Evolutionary conservation across 2,797 vertebrate species (phyloP).

Genomic region (Carduelis carduelis): DNA sequence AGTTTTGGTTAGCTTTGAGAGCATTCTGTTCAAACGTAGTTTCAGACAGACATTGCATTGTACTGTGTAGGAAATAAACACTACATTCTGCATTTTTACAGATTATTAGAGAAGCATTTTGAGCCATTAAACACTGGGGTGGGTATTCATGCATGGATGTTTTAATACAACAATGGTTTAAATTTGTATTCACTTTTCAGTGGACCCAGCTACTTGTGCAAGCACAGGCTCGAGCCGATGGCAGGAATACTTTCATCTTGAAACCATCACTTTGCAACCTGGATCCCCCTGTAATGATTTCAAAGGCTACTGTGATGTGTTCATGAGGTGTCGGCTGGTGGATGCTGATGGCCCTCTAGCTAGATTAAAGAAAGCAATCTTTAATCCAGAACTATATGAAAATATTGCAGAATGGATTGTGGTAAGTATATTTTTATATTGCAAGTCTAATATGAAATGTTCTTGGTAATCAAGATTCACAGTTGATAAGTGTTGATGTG

Average conservation of each 20-base stretch:
- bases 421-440: constrained; percentile 77
- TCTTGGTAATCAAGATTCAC: background rate
- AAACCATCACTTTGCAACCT: constrained; percentile 87
- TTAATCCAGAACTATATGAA: constrained; percentile 92
- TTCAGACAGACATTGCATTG: background rate
- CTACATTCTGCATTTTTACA: background rate
- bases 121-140: background rate
- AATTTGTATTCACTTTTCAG: constrained; percentile 69
- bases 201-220: constrained; percentile 83
- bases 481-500: background rate
- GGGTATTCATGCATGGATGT: fast-evolving
- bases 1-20: background rate
- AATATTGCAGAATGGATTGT: constrained; percentile 97
- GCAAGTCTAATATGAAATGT: background rate
- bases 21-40: fast-evolving
- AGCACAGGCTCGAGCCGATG: constrained; percentile 87
- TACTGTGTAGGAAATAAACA: background rate
- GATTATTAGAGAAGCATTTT: background rate
- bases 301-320: constrained; percentile 96
- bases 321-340: constrained; percentile 92
- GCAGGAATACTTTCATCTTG: constrained; percentile 76
- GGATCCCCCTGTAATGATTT: constrained; percentile 97
- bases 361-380: constrained; percentile 95
- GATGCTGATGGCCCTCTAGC: constrained; percentile 97
- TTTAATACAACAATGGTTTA: background rate